Evolutionary conservation across 2,888 invertebrate species (phyloP), one percentile per base, ranked within the genome.

Genomic region (Plutella xylostella): DNA sequence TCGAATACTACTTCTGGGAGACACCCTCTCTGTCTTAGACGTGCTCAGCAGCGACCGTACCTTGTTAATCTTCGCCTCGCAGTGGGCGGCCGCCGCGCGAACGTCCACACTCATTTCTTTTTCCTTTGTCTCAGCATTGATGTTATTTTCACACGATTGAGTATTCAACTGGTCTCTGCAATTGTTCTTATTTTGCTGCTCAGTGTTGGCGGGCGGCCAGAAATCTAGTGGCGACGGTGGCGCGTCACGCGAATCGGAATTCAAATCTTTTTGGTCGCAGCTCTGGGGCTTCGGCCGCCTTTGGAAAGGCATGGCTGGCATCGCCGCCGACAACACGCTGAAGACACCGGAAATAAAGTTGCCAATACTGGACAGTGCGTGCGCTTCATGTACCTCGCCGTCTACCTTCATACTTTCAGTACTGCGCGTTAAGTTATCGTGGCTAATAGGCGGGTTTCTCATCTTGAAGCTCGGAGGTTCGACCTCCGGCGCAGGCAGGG

Each of bases 321-420:
- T 60, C 0, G 67, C 72, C 34, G 65, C 67, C 0, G 69, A 55
- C 42, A 80, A 61, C 2, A 71, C 66, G 43, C 63, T 77, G n/a
- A 78, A 53, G 7, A 80, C 62, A 3, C 75, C 75, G 38, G 76
- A 61, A 43, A 82, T 57, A 49, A 79, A 76, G 45, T 52, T 72
- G 1, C 72, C 58, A 41, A 80, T 74, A 7, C 72, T 69, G 17
- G 68, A 51, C 11, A 63, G 51, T 11, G 71, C n/a, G n/a, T n/a
- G n/a, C n/a, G n/a, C n/a, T n/a, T n/a, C n/a, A n/a, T n/a, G n/a
- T n/a, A n/a, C n/a, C n/a, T n/a, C n/a, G n/a, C 54, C 1, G 63
- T 53, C 11, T 43, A 12, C n/a, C n/a, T n/a, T n/a, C n/a, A 3
- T 28, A n/a, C 4, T 17, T 17, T 30, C 6, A 12, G 30, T 5